Base-by-base conservation (phyloP, 2,888 invertebrate species). In the Pollenia amentaria region DNA sequence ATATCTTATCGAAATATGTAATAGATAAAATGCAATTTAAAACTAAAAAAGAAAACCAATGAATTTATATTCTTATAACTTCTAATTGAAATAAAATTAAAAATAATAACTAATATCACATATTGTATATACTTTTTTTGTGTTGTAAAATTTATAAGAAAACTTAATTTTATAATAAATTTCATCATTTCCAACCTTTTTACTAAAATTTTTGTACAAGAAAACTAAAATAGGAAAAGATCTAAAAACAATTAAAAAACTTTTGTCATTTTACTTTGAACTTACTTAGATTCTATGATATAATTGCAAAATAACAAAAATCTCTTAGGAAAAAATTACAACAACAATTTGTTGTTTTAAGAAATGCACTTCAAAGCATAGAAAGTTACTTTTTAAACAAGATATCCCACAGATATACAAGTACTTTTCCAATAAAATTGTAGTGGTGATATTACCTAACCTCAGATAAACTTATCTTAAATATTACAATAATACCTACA, bases 171-270 rank as follows among this genome's bases (percentile, higher is more conserved):
- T 48, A 18, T 48, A 16, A 60, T 70, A 53, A 70, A 42, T 62
- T 79, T 53, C 16, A 62, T 42, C 40, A 42, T 62, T 12, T 70
- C 29, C 11, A 53, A 70, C 16, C 62, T 62, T 60, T 79, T 14
- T 38, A 48, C 46, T 40, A 14, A 75, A 67, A 78, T 38, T 57
- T 38, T 78, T 67, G 16, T 67, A 38, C 21, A 55, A 38, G 16
- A 48, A 11, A 8, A 57, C 10, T 9, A 8, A 16, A 9, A 6
- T 21, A 72, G n/a, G 1, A 21, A 14, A 18, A 18, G n/a, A 53
- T 73, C 75, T n/a, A 40, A 75, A 80, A 76, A 72, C 78, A 70
- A 86, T 75, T 78, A 78, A 48, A 84, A 86, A 75, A 82, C 69
- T 78, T 85, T 82, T 70, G 55, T 75, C 42, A 82, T 86, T 64